phyloP scores from a whole-genome alignment of 2,113 vertebrate genomes.

The Octodon degus region DNA sequence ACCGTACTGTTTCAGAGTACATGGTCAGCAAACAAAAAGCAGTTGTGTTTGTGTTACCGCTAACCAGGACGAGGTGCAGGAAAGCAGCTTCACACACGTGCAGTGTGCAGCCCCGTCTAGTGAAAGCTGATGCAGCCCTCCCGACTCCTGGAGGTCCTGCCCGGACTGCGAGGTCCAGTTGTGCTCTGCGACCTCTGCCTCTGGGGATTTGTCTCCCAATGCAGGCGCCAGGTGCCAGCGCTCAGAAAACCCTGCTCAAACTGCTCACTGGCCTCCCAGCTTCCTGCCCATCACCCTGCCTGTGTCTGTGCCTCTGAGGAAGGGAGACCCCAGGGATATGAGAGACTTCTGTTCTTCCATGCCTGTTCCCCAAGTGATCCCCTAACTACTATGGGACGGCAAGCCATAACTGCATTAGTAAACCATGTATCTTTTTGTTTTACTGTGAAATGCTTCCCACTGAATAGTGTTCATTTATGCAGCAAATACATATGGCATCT shows the following conservation, averaged over 20 bases:
- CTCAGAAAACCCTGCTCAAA: neutral
- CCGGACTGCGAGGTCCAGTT: neutral
- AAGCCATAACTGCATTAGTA: neutral
- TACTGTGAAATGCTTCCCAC: slow-evolving; percentile 24
- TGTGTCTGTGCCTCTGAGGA: neutral
- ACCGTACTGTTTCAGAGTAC: neutral
- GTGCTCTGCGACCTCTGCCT: neutral
- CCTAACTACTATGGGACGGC: neutral
- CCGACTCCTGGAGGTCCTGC: neutral
- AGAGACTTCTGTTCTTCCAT: neutral
- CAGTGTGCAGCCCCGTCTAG: neutral
- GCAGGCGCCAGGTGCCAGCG: neutral
- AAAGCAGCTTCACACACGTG: neutral
- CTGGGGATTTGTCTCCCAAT: neutral
- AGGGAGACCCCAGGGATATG: neutral
- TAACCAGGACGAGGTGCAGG: neutral
- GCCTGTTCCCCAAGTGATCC: neutral
- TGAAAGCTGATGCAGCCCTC: neutral
- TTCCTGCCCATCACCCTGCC: neutral
- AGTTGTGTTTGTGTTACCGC: neutral
- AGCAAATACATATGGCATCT: neutral
- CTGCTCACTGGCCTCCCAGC: neutral
- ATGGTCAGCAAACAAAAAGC: neutral
- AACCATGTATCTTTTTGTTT: neutral
- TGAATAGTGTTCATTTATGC: neutral